Percentiles rank a stretch among this genome's conserved stretches.
Conservation (phyloP, 2,888 invertebrate species). For the Ophraella communa region DNA sequence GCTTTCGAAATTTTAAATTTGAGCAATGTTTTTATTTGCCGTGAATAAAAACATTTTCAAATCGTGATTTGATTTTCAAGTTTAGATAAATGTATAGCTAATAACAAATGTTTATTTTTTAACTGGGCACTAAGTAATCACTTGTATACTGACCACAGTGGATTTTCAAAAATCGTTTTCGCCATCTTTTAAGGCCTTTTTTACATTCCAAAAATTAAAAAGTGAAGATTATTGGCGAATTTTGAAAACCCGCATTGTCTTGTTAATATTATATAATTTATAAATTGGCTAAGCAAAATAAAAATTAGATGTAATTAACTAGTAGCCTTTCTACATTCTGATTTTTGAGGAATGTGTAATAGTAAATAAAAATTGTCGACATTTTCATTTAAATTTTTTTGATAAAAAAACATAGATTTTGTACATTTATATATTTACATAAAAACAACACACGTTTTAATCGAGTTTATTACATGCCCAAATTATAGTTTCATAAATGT, state of each 20-base stretch:
- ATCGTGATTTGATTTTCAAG: constrained; percentile 26
- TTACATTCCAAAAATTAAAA: constrained; percentile 18
- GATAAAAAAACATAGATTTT: constrained; percentile 43
- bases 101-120: constrained; percentile 35
- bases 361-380: too few relatives aligned
- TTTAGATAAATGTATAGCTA: constrained; percentile 31
- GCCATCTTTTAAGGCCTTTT: not conserved
- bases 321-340: too few relatives aligned
- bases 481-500: constrained; percentile 37
- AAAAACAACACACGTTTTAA: constrained; percentile 33
- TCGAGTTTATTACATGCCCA: constrained; percentile 28
- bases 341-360: too few relatives aligned
- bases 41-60: constrained; percentile 34
- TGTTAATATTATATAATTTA: constrained; percentile 8
- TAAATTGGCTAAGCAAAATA: not conserved
- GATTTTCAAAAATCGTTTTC: constrained; percentile 8
- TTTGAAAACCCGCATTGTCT: constrained; percentile 10
- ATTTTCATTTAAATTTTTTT: constrained; percentile 28
- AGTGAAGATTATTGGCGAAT: constrained; percentile 7
- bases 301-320: too few relatives aligned
- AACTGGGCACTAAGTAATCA: constrained; percentile 29
- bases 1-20: constrained; percentile 20
- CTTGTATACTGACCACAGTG: constrained; percentile 6
- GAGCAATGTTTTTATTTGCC: constrained; percentile 25
- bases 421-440: constrained; percentile 46